phyloP scores from a whole-genome alignment of 1,140 invertebrate genomes.

The Oreohelix idahoensis region DNA sequence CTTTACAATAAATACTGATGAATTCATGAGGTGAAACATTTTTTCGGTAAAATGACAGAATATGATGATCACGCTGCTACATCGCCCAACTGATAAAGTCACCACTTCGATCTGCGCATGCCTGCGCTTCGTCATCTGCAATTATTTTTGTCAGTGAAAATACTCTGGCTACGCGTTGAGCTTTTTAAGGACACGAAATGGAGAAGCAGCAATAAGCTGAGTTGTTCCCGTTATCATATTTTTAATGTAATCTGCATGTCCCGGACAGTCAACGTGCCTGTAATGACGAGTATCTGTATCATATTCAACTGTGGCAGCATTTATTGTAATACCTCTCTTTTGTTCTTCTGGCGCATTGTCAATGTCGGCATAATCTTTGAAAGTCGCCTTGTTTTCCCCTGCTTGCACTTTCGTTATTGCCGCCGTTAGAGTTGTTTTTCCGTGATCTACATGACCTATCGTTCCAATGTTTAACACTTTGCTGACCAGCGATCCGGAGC shows the following conservation, averaged over 20 bases:
- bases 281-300: constrained; percentile 88
- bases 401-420: constrained; percentile 87
- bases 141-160: no score
- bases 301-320: constrained; percentile 94
- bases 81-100: no score
- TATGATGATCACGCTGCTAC: no score
- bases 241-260: constrained; percentile 97
- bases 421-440: constrained; percentile 96
- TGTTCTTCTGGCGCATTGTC: constrained; percentile 96
- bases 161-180: no score
- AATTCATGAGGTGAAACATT: no score
- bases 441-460: constrained; percentile 99
- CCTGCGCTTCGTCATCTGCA: no score
- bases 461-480: constrained; percentile 97
- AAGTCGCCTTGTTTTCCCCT: constrained; percentile 77
- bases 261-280: constrained; percentile 96
- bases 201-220: constrained; percentile 99
- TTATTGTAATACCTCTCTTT: constrained; percentile 96
- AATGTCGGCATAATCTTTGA: constrained; percentile 91
- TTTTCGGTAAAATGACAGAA: no score
- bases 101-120: no score
- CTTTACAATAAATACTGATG: no score
- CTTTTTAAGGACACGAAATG: no score
- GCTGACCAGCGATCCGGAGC: no score
- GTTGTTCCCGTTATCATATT: constrained; percentile 82